phyloP scores from a whole-genome alignment of 2,113 vertebrate species.

The Etia nguti region DNA sequence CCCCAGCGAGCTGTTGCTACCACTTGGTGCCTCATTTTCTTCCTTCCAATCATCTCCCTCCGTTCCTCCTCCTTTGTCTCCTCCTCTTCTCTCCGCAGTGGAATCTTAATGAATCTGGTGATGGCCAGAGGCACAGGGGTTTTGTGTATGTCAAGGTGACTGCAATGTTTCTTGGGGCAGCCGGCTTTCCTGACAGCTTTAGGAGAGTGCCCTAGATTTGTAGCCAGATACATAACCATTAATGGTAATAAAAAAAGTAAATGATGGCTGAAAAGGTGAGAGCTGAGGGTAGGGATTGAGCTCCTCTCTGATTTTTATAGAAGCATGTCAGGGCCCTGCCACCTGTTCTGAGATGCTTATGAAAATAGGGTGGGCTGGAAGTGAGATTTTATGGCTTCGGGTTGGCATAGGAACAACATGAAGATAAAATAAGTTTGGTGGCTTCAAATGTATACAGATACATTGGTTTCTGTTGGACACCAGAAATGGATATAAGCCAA shows the following conservation, averaged over 20 bases:
- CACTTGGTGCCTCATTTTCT: conserved; percentile 35
- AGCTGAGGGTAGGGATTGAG: conserved; percentile 50
- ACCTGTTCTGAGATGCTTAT: conserved; percentile 63
- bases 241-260: conserved; percentile 75
- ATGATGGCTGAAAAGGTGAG: conserved; percentile 72
- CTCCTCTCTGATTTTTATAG: conserved; percentile 61
- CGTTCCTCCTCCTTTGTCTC: conserved; percentile 21
- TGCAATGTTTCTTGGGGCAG: conserved; percentile 62
- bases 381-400: conserved; percentile 44
- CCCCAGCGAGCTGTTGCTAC: conserved; percentile 57
- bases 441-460: not conserved
- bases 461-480: not conserved
- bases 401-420: conserved; percentile 10
- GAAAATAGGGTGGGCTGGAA: conserved; percentile 58
- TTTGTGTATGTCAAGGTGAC: conserved; percentile 74
- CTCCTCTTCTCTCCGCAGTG: conserved; percentile 28
- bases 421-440: not conserved
- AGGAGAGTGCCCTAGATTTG: conserved; percentile 71
- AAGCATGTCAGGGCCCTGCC: conserved; percentile 50
- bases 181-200: conserved; percentile 69
- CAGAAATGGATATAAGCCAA: not conserved
- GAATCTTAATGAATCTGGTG: conserved; percentile 67
- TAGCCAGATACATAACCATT: conserved; percentile 69
- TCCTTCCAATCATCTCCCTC: conserved; percentile 34
- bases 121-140: conserved; percentile 50